Conservation (phyloP, 2,797 vertebrate species). For the Rhinogobio ventralis region DNA sequence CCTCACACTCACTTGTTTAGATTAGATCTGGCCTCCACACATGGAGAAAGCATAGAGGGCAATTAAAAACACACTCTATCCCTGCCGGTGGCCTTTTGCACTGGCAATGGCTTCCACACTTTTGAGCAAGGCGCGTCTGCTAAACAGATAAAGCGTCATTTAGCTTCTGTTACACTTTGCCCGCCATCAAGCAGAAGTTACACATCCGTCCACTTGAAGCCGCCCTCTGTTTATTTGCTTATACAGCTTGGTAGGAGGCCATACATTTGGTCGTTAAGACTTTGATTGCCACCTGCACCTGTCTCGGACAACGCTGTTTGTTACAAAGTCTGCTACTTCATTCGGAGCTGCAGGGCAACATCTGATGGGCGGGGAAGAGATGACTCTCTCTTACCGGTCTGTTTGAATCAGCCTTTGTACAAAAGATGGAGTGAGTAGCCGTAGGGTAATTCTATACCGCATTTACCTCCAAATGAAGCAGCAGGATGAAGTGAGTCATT, state of each 20-base stretch:
- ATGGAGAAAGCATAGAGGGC: slow-evolving; percentile 86
- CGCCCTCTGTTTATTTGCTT: slow-evolving; percentile 85
- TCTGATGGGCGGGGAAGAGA: slow-evolving; percentile 49
- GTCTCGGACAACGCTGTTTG: slow-evolving; percentile 76
- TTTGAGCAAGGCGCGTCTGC: slow-evolving; percentile 75
- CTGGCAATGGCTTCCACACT: slow-evolving; percentile 60
- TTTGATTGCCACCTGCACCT: slow-evolving; percentile 81
- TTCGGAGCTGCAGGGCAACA: slow-evolving; percentile 57
- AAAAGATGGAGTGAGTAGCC: slow-evolving; percentile 67
- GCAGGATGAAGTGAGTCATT: slow-evolving; percentile 77
- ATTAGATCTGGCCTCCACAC: slow-evolving; percentile 70
- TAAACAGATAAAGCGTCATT: slow-evolving; percentile 82
- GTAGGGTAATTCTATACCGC: slow-evolving; percentile 74
- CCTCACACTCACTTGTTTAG: slow-evolving; percentile 49
- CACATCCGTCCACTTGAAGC: slow-evolving; percentile 73
- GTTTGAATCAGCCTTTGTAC: slow-evolving; percentile 72
- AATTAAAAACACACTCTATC: slow-evolving; percentile 78
- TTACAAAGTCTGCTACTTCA: slow-evolving; percentile 75
- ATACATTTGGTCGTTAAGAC: slow-evolving; percentile 68
- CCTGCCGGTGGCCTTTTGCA: slow-evolving; percentile 70
- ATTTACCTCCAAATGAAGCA: slow-evolving; percentile 75
- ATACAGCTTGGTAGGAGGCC: slow-evolving; percentile 78
- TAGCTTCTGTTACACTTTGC: slow-evolving; percentile 69
- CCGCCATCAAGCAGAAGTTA: slow-evolving; percentile 64
- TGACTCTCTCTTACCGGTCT: slow-evolving; percentile 51